Percentiles rank a stretch among this genome's conserved stretches.
Conservation (phyloP, 2,797 vertebrate genomes). For the Ispidina lecontei region DNA sequence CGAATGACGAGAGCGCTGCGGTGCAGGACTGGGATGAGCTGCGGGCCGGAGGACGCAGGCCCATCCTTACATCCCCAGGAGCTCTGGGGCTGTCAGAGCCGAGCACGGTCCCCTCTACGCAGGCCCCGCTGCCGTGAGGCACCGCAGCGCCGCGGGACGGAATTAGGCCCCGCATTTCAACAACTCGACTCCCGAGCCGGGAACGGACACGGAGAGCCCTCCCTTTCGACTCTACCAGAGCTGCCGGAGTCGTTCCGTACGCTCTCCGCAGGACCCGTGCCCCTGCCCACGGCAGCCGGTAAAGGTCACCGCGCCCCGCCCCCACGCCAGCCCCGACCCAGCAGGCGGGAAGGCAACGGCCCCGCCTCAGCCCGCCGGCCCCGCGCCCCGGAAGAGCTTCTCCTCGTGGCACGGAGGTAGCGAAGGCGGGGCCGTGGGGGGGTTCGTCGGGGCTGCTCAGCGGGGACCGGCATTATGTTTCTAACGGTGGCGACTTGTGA, state of each 20-base stretch:
- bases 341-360: background rate
- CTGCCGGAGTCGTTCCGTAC: too few species aligned
- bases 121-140: background rate
- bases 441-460: background rate
- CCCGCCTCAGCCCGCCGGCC: too few species aligned
- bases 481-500: background rate
- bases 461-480: background rate
- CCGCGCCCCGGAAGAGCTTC: background rate
- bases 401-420: background rate
- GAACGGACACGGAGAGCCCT: background rate
- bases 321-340: background rate
- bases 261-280: too few species aligned
- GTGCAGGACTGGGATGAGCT: background rate
- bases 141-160: background rate
- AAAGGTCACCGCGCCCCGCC: background rate
- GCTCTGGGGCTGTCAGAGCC: background rate
- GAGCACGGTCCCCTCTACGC: background rate
- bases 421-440: too few species aligned
- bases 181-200: background rate
- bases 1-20: too few species aligned
- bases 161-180: background rate
- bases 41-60: background rate
- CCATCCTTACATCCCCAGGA: background rate
- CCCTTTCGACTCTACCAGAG: background rate
- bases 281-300: background rate